phyloP scores from a whole-genome alignment of 2,113 vertebrate species.

The Pheucticus melanocephalus region DNA sequence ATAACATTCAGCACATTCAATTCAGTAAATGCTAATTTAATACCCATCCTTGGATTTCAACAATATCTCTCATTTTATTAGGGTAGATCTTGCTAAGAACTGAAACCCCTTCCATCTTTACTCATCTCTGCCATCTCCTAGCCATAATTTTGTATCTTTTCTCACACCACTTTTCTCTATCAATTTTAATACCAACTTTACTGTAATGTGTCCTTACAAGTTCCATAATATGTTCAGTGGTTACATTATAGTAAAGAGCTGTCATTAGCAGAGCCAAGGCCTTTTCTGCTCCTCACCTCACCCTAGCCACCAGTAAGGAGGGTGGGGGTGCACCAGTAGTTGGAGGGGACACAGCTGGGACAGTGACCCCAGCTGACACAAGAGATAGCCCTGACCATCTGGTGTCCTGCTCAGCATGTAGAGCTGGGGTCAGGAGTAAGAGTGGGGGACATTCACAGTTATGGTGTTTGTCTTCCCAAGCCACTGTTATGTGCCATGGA shows the following conservation, averaged over 20 bases:
- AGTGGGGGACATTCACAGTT: too few relatives aligned
- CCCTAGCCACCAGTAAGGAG: not conserved
- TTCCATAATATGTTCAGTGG: not conserved
- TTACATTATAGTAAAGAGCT: not conserved
- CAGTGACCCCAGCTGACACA: not conserved
- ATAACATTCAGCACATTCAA: not conserved
- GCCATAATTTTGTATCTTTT: not conserved
- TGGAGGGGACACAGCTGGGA: not conserved
- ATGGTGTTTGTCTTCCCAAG: not conserved
- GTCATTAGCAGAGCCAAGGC: not conserved
- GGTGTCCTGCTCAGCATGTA: not conserved
- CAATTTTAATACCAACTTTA: not conserved
- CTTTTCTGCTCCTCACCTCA: not conserved
- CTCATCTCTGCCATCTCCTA: not conserved
- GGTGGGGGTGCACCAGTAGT: accelerated
- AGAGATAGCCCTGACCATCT: too few relatives aligned
- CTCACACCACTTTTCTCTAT: not conserved
- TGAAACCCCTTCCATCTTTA: not conserved
- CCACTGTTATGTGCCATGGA: not conserved
- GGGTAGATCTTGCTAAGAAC: not conserved
- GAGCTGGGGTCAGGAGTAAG: not conserved
- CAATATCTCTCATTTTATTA: not conserved
- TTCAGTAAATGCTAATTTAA: not conserved
- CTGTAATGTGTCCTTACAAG: not conserved
- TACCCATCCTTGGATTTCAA: not conserved